Percentiles rank a stretch among this genome's conserved stretches.
Conservation (phyloP, 2,888 invertebrate species). For the Cantharis rustica region DNA sequence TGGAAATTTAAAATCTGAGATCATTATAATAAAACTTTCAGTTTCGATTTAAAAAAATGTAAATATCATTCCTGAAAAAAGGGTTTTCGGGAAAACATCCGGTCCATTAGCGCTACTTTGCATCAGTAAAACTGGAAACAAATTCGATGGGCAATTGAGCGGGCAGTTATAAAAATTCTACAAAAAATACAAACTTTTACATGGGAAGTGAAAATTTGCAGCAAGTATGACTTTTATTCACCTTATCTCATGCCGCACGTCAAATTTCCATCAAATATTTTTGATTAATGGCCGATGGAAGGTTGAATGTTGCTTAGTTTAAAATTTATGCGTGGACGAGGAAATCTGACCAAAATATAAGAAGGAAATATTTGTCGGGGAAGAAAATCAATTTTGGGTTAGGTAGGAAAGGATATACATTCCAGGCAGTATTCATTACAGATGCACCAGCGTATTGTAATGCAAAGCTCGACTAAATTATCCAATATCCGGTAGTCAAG, state of each 20-base stretch:
- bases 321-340: background rate
- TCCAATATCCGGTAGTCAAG: background rate
- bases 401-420: background rate
- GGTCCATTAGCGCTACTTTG: too few species aligned
- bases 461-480: background rate
- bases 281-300: slow-evolving; percentile 14
- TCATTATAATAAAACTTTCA: too few species aligned
- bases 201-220: background rate
- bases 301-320: background rate
- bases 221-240: slow-evolving; percentile 19
- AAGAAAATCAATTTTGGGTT: background rate
- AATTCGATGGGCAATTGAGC: too few species aligned
- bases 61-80: too few species aligned
- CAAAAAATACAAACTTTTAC: background rate
- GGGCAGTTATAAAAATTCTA: background rate
- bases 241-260: slow-evolving; percentile 16
- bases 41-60: too few species aligned
- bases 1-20: too few species aligned
- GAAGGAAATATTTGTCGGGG: background rate
- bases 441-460: background rate
- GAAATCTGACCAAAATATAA: background rate
- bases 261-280: slow-evolving; percentile 20
- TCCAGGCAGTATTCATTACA: background rate
- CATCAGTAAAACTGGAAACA: too few species aligned
- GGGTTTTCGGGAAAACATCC: too few species aligned